Evolutionary conservation across 1,140 invertebrate species (phyloP).

Genomic region (Drosophila orosa): DNA sequence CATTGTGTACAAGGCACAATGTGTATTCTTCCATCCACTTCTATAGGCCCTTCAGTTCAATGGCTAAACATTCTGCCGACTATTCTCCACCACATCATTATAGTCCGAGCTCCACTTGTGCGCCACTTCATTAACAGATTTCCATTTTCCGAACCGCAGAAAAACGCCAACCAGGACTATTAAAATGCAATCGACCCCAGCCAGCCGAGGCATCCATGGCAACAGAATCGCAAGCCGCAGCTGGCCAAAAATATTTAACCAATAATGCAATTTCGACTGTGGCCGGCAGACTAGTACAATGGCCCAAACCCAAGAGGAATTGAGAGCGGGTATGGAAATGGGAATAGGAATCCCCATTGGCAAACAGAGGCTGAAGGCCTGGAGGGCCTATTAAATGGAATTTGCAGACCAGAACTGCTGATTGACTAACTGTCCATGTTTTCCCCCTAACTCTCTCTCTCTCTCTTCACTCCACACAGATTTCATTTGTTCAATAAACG

Average conservation of each 20-base stretch:
- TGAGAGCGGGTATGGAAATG: too few species aligned
- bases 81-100: constrained; percentile 33
- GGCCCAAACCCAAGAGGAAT: not conserved
- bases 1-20: constrained; percentile 11
- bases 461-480: not conserved
- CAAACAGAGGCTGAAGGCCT: constrained; percentile 16
- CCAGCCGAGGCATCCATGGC: constrained; percentile 11
- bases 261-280: constrained; percentile 58
- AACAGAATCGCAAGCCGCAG: constrained; percentile 13
- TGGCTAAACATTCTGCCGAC: constrained; percentile 22
- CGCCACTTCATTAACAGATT: constrained; percentile 61
- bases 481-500: constrained; percentile 70
- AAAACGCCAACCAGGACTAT: constrained; percentile 44
- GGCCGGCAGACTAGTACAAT: constrained; percentile 24
- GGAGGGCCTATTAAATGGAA: constrained; percentile 40
- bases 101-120: constrained; percentile 16
- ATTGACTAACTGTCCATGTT: constrained; percentile 30
- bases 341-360: not conserved
- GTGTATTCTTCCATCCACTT: constrained; percentile 5
- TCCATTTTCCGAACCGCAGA: constrained; percentile 25
- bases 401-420: constrained; percentile 22
- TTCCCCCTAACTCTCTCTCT: too few species aligned
- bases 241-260: constrained; percentile 60
- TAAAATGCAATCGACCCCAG: constrained; percentile 59
- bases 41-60: not conserved